Percentiles rank a stretch among this genome's conserved stretches.
Conservation (phyloP, 2,113 vertebrate species). For the Ptychochromis oligacanthus region DNA sequence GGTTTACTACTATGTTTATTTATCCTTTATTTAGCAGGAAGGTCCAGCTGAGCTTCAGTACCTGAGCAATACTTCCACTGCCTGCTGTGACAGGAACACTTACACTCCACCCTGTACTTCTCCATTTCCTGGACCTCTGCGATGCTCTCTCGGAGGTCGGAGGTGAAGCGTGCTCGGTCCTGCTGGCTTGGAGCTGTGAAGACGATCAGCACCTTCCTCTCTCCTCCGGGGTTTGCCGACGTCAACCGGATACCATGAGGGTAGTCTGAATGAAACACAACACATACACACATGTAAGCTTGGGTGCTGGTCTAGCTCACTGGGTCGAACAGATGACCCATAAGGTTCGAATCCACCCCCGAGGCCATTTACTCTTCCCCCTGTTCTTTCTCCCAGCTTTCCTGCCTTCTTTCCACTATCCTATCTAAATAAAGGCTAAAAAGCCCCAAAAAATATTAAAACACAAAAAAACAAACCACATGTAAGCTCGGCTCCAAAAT, state of each 20-base stretch:
- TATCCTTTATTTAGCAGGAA: neutral
- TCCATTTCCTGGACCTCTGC: constrained; percentile 96
- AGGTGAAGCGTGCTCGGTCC: constrained; percentile 90
- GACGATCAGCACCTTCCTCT: constrained; percentile 90
- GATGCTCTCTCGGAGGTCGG: constrained; percentile 90
- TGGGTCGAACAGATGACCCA: too few relatives aligned
- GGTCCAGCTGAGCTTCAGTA: neutral
- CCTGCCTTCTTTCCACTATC: too few relatives aligned
- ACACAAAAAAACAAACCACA: too few relatives aligned
- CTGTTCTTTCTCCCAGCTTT: too few relatives aligned
- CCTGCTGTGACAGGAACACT: constrained; percentile 60
- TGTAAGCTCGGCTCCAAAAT: rapidly evolving
- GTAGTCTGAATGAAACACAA: constrained; percentile 82
- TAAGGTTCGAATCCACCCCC: neutral
- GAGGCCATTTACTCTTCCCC: too few relatives aligned
- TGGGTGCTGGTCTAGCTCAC: too few relatives aligned
- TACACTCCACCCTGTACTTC: constrained; percentile 93
- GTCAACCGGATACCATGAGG: constrained; percentile 91
- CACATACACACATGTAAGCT: neutral
- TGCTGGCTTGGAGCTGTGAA: constrained; percentile 93
- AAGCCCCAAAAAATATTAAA: too few relatives aligned
- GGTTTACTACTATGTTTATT: neutral
- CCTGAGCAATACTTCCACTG: neutral
- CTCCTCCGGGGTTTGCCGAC: constrained; percentile 87
- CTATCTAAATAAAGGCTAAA: too few relatives aligned